Evolutionary conservation across 2,888 invertebrate genomes (phyloP).

Genomic region (Leptopilina syphax): DNA sequence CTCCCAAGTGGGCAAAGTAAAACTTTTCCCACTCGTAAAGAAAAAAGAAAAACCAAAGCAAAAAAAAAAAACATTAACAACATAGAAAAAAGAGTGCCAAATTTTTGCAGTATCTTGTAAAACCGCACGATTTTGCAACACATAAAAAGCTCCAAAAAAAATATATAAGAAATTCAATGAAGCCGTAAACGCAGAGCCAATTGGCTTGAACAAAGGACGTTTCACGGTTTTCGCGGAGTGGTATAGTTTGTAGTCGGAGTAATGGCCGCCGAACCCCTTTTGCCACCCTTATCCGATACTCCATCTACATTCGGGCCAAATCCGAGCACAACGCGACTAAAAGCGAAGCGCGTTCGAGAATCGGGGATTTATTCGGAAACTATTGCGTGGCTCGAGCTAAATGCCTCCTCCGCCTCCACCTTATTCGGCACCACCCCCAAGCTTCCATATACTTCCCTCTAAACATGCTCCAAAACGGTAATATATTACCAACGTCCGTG

Average conservation of each 20-base stretch:
- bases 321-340: conserved; percentile 69
- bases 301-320: conserved; percentile 60
- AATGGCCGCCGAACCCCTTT: conserved; percentile 67
- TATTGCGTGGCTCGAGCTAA: conserved; percentile 65
- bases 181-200: conserved; percentile 69
- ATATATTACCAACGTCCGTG: conserved; percentile 71
- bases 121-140: too few relatives aligned
- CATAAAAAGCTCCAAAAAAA: neutral
- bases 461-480: conserved; percentile 74
- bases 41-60: too few relatives aligned
- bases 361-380: conserved; percentile 76
- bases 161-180: neutral
- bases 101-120: too few relatives aligned
- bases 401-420: conserved; percentile 56
- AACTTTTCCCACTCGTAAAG: neutral
- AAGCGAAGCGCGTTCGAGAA: conserved; percentile 70
- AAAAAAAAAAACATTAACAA: too few relatives aligned
- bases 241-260: conserved; percentile 72
- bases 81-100: too few relatives aligned
- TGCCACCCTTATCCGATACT: conserved; percentile 54
- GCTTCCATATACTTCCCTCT: conserved; percentile 58
- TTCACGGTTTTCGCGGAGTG: conserved; percentile 69
- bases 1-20: neutral
- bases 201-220: conserved; percentile 72
- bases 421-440: conserved; percentile 49